Percentiles rank a stretch among this genome's conserved stretches.
Evolutionary conservation across 2,888 invertebrate species (phyloP).

Genomic region (Drosophila sordidapex): DNA sequence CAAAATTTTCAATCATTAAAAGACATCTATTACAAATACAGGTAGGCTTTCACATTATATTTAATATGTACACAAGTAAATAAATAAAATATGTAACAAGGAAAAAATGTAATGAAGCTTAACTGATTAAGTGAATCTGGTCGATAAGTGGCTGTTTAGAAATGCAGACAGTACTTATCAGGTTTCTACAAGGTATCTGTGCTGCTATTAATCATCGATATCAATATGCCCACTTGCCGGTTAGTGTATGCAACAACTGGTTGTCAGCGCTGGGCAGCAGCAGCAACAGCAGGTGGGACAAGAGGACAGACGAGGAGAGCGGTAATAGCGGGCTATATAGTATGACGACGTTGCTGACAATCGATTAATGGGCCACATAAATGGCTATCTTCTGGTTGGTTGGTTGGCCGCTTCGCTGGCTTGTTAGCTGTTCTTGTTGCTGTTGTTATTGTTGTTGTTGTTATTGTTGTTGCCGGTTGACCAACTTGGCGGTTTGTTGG

Average conservation of each 20-base stretch:
- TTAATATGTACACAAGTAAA: background rate
- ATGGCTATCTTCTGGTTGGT: conserved; percentile 77
- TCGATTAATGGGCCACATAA: conserved; percentile 78
- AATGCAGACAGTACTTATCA: background rate
- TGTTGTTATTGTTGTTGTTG: conserved; percentile 16
- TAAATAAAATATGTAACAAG: background rate
- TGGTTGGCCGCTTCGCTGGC: conserved; percentile 45
- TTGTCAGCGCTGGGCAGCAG: conserved; percentile 48
- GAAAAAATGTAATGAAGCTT: background rate
- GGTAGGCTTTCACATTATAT: background rate
- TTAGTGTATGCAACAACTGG: conserved; percentile 52
- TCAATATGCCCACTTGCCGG: background rate
- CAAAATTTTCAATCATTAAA: background rate
- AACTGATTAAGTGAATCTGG: background rate
- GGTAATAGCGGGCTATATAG: conserved; percentile 27
- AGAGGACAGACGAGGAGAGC: conserved; percentile 5
- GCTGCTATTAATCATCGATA: background rate
- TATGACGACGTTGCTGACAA: conserved; percentile 72
- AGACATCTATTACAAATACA: background rate
- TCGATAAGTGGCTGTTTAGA: background rate
- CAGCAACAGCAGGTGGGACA: conserved; percentile 19
- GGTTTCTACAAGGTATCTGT: background rate
- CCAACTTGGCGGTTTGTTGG: conserved; percentile 37
- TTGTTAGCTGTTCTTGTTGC: conserved; percentile 3
- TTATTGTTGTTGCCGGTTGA: conserved; percentile 24